These are phyloP conservation scores for Epinephelus lanceolatus DNA, from an alignment of 2,113 vertebrate genomes.

Conservation along the genomic window DNA sequence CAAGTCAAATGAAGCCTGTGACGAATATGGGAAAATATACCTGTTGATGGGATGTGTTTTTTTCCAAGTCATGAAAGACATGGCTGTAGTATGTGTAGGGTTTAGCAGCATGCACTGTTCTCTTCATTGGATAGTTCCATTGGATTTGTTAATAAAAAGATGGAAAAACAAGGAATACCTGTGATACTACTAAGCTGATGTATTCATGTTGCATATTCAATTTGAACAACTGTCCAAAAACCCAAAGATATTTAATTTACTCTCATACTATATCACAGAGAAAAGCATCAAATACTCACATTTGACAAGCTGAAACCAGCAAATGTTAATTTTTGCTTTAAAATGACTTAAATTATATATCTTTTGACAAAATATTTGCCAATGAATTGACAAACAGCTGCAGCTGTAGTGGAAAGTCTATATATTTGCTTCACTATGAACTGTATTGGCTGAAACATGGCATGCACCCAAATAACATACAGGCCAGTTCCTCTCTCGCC, in stretches of 20 bases:
- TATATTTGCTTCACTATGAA: not conserved
- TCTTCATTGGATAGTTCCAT: too few species aligned
- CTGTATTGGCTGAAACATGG: not conserved
- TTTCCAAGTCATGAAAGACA: not conserved
- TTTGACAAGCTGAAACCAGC: too few species aligned
- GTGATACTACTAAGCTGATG: too few species aligned
- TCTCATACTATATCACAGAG: too few species aligned
- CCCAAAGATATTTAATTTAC: too few species aligned
- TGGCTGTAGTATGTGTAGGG: not conserved
- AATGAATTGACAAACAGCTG: not conserved
- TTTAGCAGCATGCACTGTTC: not conserved
- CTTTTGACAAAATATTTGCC: too few species aligned
- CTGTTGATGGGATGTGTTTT: not conserved
- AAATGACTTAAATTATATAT: too few species aligned
- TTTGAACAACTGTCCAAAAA: not conserved
- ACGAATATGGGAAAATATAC: not conserved
- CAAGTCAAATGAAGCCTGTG: slow-evolving; percentile 73
- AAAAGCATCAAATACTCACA: too few species aligned
- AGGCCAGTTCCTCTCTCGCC: not conserved
- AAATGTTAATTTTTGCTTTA: too few species aligned
- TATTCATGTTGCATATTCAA: not conserved
- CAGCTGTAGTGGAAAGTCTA: not conserved
- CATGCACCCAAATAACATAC: not conserved
- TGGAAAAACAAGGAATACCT: too few species aligned
- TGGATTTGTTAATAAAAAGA: not conserved